These are phyloP conservation scores for Trematomus loennbergii DNA, from an alignment of 2,113 vertebrate species.

Conservation along the genomic window DNA sequence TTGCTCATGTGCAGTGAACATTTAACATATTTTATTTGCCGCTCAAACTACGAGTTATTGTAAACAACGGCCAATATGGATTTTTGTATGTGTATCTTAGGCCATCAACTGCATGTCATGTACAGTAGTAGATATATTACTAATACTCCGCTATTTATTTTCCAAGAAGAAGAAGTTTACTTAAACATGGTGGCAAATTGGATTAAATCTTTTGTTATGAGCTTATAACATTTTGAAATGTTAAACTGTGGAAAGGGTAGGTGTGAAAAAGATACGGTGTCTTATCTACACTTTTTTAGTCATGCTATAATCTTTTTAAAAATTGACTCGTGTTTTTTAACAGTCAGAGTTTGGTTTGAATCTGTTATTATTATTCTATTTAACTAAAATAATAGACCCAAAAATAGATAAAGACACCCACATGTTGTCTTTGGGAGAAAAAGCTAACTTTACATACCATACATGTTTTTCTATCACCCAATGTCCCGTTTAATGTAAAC, in stretches of 20 bases:
- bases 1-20: neutral
- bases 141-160: neutral
- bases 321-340: neutral
- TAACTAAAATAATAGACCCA: neutral
- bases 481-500: neutral
- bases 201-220: neutral
- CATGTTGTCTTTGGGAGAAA: neutral
- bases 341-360: neutral
- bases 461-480: neutral
- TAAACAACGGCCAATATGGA: neutral
- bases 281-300: neutral
- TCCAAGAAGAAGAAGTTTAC: neutral
- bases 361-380: conserved; percentile 1
- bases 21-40: neutral
- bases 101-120: neutral
- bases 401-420: neutral
- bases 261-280: neutral
- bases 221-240: neutral
- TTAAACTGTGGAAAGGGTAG: neutral
- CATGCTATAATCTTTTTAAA: conserved; percentile 8
- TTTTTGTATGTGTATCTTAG: neutral
- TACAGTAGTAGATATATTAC: neutral
- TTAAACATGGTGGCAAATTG: neutral
- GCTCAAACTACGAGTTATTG: neutral
- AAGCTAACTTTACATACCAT: neutral